Conservation (phyloP, 2,888 invertebrate species). For the Petrophora chlorosata region DNA sequence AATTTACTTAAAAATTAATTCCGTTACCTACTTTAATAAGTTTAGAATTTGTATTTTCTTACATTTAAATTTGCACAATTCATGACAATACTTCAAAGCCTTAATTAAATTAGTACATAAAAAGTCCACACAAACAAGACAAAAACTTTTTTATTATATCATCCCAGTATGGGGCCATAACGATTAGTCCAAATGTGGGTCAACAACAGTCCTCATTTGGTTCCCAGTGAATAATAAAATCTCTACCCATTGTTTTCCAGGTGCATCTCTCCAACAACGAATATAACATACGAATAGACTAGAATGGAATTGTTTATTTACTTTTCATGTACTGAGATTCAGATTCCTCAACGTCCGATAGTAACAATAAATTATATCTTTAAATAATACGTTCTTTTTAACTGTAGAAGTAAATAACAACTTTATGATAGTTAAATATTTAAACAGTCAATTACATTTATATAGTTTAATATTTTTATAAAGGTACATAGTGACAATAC, state of each 20-base stretch:
- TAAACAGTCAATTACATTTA: slow-evolving; percentile 30
- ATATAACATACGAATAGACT: slow-evolving; percentile 39
- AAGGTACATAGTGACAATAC: slow-evolving; percentile 40
- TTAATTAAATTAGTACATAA: neutral
- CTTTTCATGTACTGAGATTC: slow-evolving; percentile 43
- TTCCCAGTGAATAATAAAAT: slow-evolving; percentile 1
- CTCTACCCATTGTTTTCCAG: neutral
- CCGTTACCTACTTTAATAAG: slow-evolving; percentile 6
- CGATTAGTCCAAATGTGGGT: neutral
- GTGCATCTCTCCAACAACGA: neutral
- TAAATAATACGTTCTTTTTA: slow-evolving; percentile 24
- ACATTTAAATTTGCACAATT: slow-evolving; percentile 9
- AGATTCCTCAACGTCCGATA: slow-evolving; percentile 30
- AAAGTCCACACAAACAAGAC: neutral
- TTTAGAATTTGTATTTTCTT: slow-evolving; percentile 22
- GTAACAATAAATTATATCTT: slow-evolving; percentile 35
- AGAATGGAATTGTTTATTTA: slow-evolving; percentile 40
- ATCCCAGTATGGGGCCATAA: neutral
- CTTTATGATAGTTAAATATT: slow-evolving; percentile 24
- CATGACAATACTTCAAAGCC: slow-evolving; percentile 6
- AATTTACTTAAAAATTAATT: neutral
- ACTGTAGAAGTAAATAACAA: slow-evolving; percentile 32
- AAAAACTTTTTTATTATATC: too few relatives aligned
- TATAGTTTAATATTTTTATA: slow-evolving; percentile 25
- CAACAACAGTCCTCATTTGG: neutral